Percentiles rank a stretch among this genome's conserved stretches.
Evolutionary conservation across 2,113 vertebrate genomes (phyloP).

Genomic region (Kryptolebias marmoratus): DNA sequence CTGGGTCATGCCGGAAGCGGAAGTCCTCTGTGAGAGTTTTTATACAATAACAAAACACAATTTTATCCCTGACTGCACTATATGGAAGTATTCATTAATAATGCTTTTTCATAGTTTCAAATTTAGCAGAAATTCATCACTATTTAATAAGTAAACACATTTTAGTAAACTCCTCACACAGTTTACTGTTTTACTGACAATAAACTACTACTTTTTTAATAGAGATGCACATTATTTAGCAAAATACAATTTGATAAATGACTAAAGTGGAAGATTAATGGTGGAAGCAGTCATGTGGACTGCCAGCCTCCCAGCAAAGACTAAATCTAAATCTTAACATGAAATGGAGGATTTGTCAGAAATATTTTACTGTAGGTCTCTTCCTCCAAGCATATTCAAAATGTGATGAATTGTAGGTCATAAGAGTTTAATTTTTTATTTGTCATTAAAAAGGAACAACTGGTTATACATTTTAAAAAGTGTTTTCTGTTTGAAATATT

Average conservation of each 20-base stretch:
- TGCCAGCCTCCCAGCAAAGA: constrained; percentile 13
- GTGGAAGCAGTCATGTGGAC: constrained; percentile 27
- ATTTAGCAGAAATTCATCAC: not conserved
- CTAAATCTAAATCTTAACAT: constrained; percentile 17
- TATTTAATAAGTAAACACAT: not conserved
- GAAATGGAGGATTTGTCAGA: constrained; percentile 22
- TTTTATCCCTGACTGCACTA: too few relatives aligned
- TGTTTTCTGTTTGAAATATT: not conserved
- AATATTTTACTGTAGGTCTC: constrained; percentile 20
- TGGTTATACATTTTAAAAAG: not conserved
- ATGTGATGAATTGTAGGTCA: not conserved
- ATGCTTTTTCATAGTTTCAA: not conserved
- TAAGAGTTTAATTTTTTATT: too few relatives aligned
- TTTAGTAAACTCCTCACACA: not conserved
- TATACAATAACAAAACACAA: too few relatives aligned
- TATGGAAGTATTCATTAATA: not conserved
- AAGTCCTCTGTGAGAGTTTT: too few relatives aligned
- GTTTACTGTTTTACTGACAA: not conserved
- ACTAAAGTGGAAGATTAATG: constrained; percentile 43
- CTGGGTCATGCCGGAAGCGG: too few relatives aligned
- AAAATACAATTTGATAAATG: constrained; percentile 27
- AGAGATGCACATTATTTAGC: constrained; percentile 30
- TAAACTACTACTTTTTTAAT: constrained; percentile 3
- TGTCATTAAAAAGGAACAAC: too few relatives aligned
- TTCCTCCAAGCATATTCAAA: constrained; percentile 14